Percentiles rank a stretch among this genome's conserved stretches.
Evolutionary conservation across 1,140 invertebrate species (phyloP).

Genomic region (Tetramorium parvispinum): DNA sequence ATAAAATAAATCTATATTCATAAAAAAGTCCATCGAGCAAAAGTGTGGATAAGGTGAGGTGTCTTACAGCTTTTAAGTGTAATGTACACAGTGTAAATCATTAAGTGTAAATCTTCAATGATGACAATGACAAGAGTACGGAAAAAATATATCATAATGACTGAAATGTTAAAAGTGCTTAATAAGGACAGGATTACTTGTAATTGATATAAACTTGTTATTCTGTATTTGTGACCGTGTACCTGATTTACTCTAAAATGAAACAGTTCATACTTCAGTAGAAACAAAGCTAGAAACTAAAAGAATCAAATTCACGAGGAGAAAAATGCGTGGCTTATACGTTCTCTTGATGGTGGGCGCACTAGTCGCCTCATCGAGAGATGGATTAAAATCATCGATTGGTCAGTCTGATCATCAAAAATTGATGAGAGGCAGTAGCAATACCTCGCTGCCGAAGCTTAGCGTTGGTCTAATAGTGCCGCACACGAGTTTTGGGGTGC

Average conservation of each 20-base stretch:
- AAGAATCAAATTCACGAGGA: neutral
- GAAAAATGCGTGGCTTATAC: conserved; percentile 75
- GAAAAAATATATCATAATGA: conserved; percentile 46
- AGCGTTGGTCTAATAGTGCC: conserved; percentile 89
- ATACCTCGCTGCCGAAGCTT: conserved; percentile 75
- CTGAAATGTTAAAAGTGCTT: neutral
- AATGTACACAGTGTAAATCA: neutral
- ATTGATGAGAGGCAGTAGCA: conserved; percentile 48
- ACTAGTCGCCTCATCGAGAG: conserved; percentile 67
- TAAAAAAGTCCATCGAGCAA: neutral
- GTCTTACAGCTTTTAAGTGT: neutral
- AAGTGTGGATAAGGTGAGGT: neutral
- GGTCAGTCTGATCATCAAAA: neutral
- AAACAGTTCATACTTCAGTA: neutral
- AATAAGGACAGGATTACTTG: neutral
- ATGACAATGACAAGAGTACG: conserved; percentile 43
- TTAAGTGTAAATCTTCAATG: neutral
- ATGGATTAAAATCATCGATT: conserved; percentile 51
- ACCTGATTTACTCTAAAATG: conserved; percentile 18
- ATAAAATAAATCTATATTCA: conserved; percentile 4
- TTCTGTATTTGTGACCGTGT: conserved; percentile 12
- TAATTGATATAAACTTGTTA: neutral
- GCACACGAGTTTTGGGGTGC: conserved; percentile 88
- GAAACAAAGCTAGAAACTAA: neutral
- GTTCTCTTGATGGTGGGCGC: conserved; percentile 69